A percentile compares a stretch with the other conserved stretches of the same genome.
These are phyloP conservation scores for Lytechinus pictus DNA, from an alignment of 35 echinoderm and acorn worm genomes.

Conservation along the genomic window DNA sequence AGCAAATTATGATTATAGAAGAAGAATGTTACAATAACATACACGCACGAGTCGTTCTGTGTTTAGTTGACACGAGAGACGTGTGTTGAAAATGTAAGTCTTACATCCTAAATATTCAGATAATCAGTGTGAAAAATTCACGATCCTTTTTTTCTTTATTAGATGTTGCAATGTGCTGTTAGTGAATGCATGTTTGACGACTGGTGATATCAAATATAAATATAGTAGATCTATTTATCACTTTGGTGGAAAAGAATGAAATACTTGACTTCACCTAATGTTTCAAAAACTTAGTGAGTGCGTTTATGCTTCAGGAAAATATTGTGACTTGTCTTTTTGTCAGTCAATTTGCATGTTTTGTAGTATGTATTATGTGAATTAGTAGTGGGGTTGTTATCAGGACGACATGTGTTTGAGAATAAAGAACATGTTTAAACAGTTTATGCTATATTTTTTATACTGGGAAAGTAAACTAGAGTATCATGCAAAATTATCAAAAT, in stretches of 20 bases:
- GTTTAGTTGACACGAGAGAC: background rate
- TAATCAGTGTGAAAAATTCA: background rate
- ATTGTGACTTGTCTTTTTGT: background rate
- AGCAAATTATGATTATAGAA: too few relatives aligned
- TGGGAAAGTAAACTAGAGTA: background rate
- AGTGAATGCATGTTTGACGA: background rate
- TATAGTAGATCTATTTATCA: background rate
- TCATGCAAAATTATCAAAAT: background rate
- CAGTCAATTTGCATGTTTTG: background rate
- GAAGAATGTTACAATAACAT: background rate
- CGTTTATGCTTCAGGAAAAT: background rate
- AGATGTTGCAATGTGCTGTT: background rate
- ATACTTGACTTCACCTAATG: background rate
- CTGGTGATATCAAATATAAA: background rate
- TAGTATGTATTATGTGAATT: background rate
- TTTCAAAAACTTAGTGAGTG: background rate
- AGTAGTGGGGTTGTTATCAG: background rate
- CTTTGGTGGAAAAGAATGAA: background rate
- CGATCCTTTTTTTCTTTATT: background rate
- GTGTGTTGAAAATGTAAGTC: background rate
- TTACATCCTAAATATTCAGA: background rate
- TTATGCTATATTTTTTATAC: background rate
- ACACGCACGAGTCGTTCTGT: background rate
- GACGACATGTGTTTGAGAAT: background rate
- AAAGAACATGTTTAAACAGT: background rate